Conservation (phyloP, 2,888 invertebrate species). For the Nyleta sp. region DNA sequence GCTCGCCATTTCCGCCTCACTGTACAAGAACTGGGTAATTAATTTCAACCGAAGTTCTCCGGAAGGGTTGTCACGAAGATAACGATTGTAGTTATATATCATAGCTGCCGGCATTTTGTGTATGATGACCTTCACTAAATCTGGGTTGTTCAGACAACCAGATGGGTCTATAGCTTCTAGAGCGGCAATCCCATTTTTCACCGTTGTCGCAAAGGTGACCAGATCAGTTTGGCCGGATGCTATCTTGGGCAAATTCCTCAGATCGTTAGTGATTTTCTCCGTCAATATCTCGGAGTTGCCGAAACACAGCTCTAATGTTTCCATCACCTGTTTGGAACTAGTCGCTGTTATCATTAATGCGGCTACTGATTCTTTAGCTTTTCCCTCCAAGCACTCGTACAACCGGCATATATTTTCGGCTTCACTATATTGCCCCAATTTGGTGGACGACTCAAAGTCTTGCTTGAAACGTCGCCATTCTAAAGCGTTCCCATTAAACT, state of each 20-base stretch:
- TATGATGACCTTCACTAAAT: no score
- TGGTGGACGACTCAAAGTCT: no score
- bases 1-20: neutral
- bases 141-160: slow-evolving; percentile 15
- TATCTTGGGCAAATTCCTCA: slow-evolving; percentile 41
- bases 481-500: no score
- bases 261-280: slow-evolving; percentile 20
- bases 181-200: slow-evolving; percentile 34
- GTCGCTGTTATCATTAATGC: slow-evolving; percentile 35
- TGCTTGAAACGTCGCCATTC: no score
- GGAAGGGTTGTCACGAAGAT: no score
- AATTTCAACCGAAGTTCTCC: no score
- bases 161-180: slow-evolving; percentile 28
- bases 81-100: no score
- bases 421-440: slow-evolving; percentile 1
- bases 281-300: slow-evolving; percentile 34
- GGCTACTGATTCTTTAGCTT: slow-evolving; percentile 43
- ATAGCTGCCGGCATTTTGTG: no score
- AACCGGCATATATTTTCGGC: slow-evolving; percentile 39
- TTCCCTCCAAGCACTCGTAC: slow-evolving; percentile 11
- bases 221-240: slow-evolving; percentile 4
- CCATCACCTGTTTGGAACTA: slow-evolving; percentile 9
- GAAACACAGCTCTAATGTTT: slow-evolving; percentile 45
- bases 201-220: slow-evolving; percentile 29
- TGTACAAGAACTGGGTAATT: no score